Percentiles rank a stretch among this genome's conserved stretches.
Evolutionary conservation across 2,797 vertebrate species (phyloP).

Genomic region (Toxotes lorentzi): DNA sequence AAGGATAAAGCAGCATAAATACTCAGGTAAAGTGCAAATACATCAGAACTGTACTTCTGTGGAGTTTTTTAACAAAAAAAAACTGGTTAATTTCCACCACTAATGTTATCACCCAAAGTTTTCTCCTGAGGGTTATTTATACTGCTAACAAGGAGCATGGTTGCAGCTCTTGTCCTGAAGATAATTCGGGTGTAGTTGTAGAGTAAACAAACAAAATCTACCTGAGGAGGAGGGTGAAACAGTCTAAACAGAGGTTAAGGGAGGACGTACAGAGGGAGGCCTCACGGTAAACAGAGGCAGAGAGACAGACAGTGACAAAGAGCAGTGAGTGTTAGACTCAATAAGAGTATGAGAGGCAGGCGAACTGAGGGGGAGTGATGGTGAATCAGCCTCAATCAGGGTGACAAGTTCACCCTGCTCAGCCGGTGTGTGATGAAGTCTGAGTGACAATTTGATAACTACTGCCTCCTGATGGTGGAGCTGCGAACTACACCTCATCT

Average conservation of each 20-base stretch:
- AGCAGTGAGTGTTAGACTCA: conserved; percentile 62
- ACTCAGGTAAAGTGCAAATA: neutral
- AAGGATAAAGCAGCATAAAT: neutral
- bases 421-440: conserved; percentile 41
- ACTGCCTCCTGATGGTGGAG: conserved; percentile 78
- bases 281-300: conserved; percentile 39
- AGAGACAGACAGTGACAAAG: conserved; percentile 55
- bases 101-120: neutral
- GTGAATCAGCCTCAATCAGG: conserved; percentile 68
- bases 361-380: conserved; percentile 60
- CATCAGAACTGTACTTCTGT: neutral
- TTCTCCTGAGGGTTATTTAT: conserved; percentile 27
- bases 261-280: conserved; percentile 3
- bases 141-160: conserved; percentile 22
- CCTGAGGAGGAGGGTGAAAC: conserved; percentile 32
- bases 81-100: neutral
- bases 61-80: conserved; percentile 1
- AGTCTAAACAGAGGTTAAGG: conserved; percentile 32
- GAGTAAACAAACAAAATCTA: conserved; percentile 56
- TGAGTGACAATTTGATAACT: conserved; percentile 70
- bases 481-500: conserved; percentile 67
- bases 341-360: conserved; percentile 57
- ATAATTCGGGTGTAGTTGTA: conserved; percentile 24
- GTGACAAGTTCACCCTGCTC: conserved; percentile 67
- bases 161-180: conserved; percentile 22